Percentiles rank a stretch among this genome's conserved stretches.
phyloP scores from a whole-genome alignment of 2,113 vertebrate species.

The Nothobranchius furzeri region DNA sequence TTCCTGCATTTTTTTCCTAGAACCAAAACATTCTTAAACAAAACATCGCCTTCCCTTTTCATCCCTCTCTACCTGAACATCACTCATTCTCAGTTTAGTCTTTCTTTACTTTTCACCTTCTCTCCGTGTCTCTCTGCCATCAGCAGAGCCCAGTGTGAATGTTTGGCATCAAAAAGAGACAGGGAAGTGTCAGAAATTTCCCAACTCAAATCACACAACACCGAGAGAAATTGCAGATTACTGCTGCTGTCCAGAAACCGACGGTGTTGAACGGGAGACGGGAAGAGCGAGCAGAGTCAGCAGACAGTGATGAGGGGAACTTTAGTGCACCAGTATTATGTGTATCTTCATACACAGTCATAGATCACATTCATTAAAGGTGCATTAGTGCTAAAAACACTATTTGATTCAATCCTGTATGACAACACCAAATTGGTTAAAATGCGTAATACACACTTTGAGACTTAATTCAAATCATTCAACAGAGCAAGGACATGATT shows the following conservation, averaged over 20 bases:
- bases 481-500: too few species aligned
- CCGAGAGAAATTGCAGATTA: conserved; percentile 46
- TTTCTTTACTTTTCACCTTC: conserved; percentile 1
- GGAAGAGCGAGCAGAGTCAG: conserved; percentile 15
- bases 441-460: too few species aligned
- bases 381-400: too few species aligned
- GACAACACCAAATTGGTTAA: too few species aligned
- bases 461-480: too few species aligned
- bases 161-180: conserved; percentile 46
- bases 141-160: conserved; percentile 35
- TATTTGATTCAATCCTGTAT: too few species aligned
- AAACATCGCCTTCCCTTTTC: too few species aligned
- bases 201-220: conserved; percentile 47
- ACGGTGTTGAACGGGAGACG: conserved; percentile 25
- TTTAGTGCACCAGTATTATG: neutral
- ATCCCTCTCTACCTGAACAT: neutral
- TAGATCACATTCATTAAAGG: too few species aligned
- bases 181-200: conserved; percentile 54
- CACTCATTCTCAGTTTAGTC: neutral
- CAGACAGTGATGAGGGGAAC: neutral
- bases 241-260: conserved; percentile 48
- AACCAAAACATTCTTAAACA: neutral
- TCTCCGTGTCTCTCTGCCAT: conserved; percentile 31
- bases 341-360: too few species aligned
- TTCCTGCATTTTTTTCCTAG: neutral